Evolutionary conservation across 2,113 vertebrate genomes (phyloP).

Genomic region (Bostrychus sinensis): DNA sequence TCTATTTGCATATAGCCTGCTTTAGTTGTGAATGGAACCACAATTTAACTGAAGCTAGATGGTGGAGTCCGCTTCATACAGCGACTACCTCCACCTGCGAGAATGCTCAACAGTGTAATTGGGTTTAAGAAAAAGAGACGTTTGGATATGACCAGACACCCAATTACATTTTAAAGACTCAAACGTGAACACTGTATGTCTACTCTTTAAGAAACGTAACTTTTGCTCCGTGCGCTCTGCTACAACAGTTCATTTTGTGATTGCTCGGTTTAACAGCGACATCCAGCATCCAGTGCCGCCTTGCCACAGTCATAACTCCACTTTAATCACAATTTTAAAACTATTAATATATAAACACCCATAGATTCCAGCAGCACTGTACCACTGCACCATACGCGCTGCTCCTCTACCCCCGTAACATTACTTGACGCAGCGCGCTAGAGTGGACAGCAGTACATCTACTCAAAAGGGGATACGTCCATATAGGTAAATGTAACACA

Average conservation of each 20-base stretch:
- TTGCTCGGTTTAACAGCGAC: conserved; percentile 1
- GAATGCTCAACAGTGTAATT: conserved; percentile 7
- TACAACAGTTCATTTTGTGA: background rate
- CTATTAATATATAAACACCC: conserved; percentile 46
- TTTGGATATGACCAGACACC: background rate
- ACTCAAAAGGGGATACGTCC: conserved; percentile 15
- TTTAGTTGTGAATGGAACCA: background rate
- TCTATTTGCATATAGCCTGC: background rate
- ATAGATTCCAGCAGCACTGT: conserved; percentile 43
- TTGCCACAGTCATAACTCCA: background rate
- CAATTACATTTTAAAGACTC: background rate
- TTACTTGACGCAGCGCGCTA: conserved; percentile 72
- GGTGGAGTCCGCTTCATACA: background rate
- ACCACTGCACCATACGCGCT: conserved; percentile 63
- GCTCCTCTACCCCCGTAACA: conserved; percentile 40
- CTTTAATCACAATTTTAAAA: conserved; percentile 34
- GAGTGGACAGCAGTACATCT: conserved; percentile 41
- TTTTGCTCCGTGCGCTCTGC: conserved; percentile 36
- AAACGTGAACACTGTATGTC: background rate
- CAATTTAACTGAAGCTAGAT: background rate
- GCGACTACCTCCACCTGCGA: background rate
- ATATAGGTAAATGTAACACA: background rate
- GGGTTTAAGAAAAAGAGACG: background rate
- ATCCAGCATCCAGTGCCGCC: background rate
- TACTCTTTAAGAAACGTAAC: conserved; percentile 12